Base-by-base conservation (phyloP, 2,113 vertebrate species). In the Chaenocephalus aceratus region DNA sequence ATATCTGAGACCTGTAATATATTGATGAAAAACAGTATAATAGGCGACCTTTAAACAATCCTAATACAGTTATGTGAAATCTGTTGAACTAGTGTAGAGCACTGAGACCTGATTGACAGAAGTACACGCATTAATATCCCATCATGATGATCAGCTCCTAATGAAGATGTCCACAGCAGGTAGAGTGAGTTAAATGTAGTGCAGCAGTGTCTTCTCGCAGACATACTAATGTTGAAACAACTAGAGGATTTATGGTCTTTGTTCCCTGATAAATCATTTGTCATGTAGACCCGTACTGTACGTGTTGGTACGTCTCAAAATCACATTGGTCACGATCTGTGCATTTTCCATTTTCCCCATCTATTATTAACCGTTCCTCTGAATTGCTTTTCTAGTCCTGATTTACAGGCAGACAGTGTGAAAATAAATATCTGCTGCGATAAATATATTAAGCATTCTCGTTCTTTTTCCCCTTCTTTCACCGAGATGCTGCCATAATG, bases 101-200 rank as follows among this genome's bases (percentile, higher is more conserved):
- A 60, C n/a, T 16, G 21, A n/a, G 66, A 34, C 58, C 70, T 86
- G 85, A 92, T 41, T 85, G 91, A 90, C 88, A 90, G 79, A 58
- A 49, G 64, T 72, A 64, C 78, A 56, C 78, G 54, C 75, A 70
- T 91, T 86, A 64, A 88, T 91, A 86, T 72, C 60, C 57, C 11
- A 48, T 82, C 82, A 90, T 91, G 84, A 89, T 82, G 78, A 91
- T 86, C 51, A 51, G 65, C 68, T 64, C 59, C 69, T 87, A 86
- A 92, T 90, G 79, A 84, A 83, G 78, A 67, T 49, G 67, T 89
- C 72, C 30, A 9, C 13, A 60, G 63, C 56, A 72, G 57, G 23
- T 67, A 21, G 63, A 66, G 46, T 49, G 69, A 48, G 36, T 41
- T 41, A 62, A 69, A 65, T 41, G 65, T 72, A 51, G 68, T 60